phyloP scores from a whole-genome alignment of 2,888 invertebrate genomes.

The Ochropleura plecta region DNA sequence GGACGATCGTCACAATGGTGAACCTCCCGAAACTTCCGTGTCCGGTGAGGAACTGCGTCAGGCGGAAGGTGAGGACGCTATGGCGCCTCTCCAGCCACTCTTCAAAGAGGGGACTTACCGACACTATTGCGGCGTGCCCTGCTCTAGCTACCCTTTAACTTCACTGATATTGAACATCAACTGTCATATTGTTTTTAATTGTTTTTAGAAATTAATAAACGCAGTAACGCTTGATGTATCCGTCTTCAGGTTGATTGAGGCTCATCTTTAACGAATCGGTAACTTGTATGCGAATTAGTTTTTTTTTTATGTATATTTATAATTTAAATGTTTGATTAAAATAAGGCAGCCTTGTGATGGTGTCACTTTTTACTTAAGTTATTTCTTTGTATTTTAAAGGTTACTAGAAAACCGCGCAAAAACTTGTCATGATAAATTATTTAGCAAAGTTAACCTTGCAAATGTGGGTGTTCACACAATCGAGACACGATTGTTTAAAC shows the following conservation, averaged over 20 bases:
- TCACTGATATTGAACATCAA: neutral
- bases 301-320: neutral
- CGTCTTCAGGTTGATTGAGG: neutral
- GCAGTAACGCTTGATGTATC: neutral
- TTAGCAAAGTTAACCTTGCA: neutral
- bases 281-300: neutral
- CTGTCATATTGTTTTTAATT: neutral
- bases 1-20: too few relatives aligned
- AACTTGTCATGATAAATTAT: constrained; percentile 31
- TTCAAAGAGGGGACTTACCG: too few relatives aligned
- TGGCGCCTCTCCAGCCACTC: too few relatives aligned
- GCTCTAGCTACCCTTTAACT: too few relatives aligned
- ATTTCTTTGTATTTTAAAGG: constrained; percentile 19
- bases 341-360: neutral
- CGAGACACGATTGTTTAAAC: constrained; percentile 3
- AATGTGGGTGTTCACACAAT: too few relatives aligned
- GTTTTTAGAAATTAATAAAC: neutral
- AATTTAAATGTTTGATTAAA: neutral
- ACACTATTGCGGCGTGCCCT: too few relatives aligned
- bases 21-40: too few relatives aligned
- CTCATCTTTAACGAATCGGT: neutral
- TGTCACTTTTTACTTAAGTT: constrained; percentile 9
- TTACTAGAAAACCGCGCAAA: constrained; percentile 25
- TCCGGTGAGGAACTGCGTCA: too few relatives aligned
- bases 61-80: too few relatives aligned